Percentiles rank a stretch among this genome's conserved stretches.
Conservation (phyloP, 2,113 vertebrate species). For the Salvator merianae region DNA sequence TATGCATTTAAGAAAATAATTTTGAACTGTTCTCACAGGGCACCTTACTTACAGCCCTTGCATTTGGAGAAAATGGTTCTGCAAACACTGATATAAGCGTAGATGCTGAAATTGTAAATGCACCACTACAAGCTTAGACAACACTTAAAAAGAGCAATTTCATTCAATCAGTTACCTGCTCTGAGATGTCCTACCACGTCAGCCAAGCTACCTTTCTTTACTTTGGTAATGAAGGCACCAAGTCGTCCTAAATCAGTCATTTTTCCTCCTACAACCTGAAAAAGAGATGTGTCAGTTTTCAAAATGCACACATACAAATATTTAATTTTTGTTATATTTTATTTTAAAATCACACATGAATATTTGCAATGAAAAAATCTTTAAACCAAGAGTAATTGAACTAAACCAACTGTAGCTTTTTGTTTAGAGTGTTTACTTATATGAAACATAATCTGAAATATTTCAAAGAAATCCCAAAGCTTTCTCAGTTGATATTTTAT, state of each 20-base stretch:
- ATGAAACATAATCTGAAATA: background rate
- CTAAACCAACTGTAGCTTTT: background rate
- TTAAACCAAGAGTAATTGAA: background rate
- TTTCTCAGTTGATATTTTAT: background rate
- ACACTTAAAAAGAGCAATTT: background rate
- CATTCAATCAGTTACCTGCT: slow-evolving; percentile 82
- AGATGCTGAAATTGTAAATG: background rate
- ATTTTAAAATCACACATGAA: background rate
- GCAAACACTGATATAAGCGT: background rate
- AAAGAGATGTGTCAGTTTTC: slow-evolving; percentile 55
- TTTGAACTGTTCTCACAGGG: background rate
- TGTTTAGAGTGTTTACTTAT: background rate
- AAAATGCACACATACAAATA: background rate
- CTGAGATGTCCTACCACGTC: slow-evolving; percentile 96
- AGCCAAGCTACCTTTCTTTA: slow-evolving; percentile 98
- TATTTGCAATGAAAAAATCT: background rate
- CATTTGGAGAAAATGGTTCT: background rate
- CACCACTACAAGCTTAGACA: background rate
- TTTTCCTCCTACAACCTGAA: slow-evolving; percentile 96
- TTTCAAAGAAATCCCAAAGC: background rate
- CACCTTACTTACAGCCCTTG: background rate
- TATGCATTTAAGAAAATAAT: slow-evolving; percentile 3
- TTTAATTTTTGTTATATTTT: no score
- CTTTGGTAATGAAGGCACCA: slow-evolving; percentile 99
- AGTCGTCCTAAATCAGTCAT: slow-evolving; percentile 94